Evolutionary conservation across 2,797 vertebrate species (phyloP).

Genomic region (Anolis apletophallus): DNA sequence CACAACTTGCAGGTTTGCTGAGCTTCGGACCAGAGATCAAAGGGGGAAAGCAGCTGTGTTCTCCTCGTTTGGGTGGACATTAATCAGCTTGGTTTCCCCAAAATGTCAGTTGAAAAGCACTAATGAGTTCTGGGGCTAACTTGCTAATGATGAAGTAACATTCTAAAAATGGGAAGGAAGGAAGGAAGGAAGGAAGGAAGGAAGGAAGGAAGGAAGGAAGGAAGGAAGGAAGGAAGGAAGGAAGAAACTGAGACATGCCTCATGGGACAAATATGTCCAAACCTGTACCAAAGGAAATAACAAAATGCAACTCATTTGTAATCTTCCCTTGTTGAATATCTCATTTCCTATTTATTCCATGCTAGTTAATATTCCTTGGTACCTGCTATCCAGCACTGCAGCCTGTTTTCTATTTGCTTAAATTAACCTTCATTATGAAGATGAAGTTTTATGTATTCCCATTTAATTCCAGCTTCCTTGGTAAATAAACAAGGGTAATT

Average conservation of each 20-base stretch:
- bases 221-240: too few relatives aligned
- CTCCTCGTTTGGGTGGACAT: neutral
- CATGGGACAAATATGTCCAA: too few relatives aligned
- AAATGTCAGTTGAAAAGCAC: neutral
- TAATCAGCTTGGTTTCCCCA: neutral
- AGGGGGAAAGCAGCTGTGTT: neutral
- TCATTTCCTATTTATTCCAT: too few relatives aligned
- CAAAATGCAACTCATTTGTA: too few relatives aligned
- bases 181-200: too few relatives aligned
- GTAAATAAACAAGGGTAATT: conserved; percentile 74
- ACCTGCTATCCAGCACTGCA: conserved; percentile 34
- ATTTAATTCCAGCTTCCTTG: conserved; percentile 75
- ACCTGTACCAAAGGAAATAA: too few relatives aligned
- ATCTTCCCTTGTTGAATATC: too few relatives aligned
- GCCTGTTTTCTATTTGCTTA: conserved; percentile 63
- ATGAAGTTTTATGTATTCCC: conserved; percentile 74
- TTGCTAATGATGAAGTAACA: neutral
- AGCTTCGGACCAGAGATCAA: neutral
- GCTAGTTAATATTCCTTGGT: conserved; percentile 37
- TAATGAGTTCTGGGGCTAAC: neutral
- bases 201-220: too few relatives aligned
- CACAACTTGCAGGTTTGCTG: neutral
- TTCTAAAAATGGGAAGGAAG: neutral
- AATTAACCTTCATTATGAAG: conserved; percentile 79
- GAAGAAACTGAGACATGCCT: too few relatives aligned